Base-by-base conservation (phyloP, 2,888 invertebrate genomes). In the Aphodius sticticus region DNA sequence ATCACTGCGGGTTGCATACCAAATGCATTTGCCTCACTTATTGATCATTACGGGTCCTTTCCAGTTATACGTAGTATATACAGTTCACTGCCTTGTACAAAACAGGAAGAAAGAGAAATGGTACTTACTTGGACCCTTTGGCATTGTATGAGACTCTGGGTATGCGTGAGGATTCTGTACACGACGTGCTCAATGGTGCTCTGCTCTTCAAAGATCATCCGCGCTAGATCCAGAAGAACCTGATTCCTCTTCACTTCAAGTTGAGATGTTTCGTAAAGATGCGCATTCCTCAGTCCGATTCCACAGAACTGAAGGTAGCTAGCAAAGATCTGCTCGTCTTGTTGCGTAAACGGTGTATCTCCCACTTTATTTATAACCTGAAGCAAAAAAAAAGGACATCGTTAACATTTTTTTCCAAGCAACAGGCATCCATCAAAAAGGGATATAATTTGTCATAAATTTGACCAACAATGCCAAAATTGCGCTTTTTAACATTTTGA, bases 181-280 rank as follows among this genome's bases (percentile, higher is more conserved):
- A 98, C 97, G 92, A 98, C 96, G 90, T 96, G 97, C 88, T 98
- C 98, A 86, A 98, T 96, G 86, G 97, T 98, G 90, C 96, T 97
- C 90, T 98, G 98, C 90, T 98, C 98, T 88, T 97, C 97, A 88
- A 98, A 98, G 86, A 98, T 96, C 95, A 98, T 97, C 86, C 97
- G 92, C n/a, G 98, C 98, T 88, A 98, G 91, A 90, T 97, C 97
- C 84, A 98, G 91, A 80, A 98, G 92, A 83, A 98, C 96, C 92
- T 98, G 97, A 90, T 98, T 98, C 85, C 98, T 92, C 90, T 97
- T 97, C 84, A 97, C 97, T 91, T 98, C 98, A 87, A 97, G 90
- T 89, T 97, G 97, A 82, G 97, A 97, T 89, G 96, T 94, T 90
- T 98, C 97, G 89, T 97, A 98, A 69, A 98, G 92, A 89, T 97